Evolutionary conservation across 2,797 vertebrate species (phyloP).

Genomic region (Anas capensis): DNA sequence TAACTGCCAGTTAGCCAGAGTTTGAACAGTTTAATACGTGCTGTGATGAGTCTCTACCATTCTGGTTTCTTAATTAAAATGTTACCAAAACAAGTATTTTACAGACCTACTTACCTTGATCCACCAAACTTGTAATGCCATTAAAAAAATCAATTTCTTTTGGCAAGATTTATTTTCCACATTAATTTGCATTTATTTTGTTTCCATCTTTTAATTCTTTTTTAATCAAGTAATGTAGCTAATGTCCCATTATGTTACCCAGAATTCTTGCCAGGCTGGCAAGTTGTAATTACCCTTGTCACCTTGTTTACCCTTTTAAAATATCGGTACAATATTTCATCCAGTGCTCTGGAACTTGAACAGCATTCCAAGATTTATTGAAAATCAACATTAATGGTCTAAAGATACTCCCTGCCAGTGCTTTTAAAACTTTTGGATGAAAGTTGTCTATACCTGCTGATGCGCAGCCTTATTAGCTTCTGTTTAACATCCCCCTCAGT

Average conservation of each 20-base stretch:
- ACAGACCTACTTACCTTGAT: constrained; percentile 33
- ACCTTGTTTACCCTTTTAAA: constrained; percentile 51
- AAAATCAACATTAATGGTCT: constrained; percentile 58
- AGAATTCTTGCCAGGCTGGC: constrained; percentile 31
- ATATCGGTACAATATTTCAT: constrained; percentile 35
- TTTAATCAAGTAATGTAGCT: constrained; percentile 31
- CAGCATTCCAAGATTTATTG: constrained; percentile 55
- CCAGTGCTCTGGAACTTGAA: constrained; percentile 3
- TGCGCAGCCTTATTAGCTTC: constrained; percentile 22
- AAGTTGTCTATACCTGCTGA: constrained; percentile 30
- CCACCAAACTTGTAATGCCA: constrained; percentile 20
- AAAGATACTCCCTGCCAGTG: constrained; percentile 53
- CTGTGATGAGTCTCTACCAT: constrained; percentile 21
- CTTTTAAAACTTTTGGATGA: constrained; percentile 52
- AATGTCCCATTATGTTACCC: constrained; percentile 22
- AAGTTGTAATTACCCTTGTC: constrained; percentile 24
- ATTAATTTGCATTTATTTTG: constrained; percentile 43
- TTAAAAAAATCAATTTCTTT: constrained; percentile 52
- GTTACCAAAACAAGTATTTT: constrained; percentile 30
- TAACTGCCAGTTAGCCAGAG: constrained; percentile 24
- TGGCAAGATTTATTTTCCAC: constrained; percentile 10
- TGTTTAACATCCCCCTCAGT: constrained; percentile 19
- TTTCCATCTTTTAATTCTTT: constrained; percentile 47
- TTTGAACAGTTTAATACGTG: background rate
- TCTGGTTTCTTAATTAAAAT: constrained; percentile 49